Percentiles rank a stretch among this genome's conserved stretches.
These are phyloP conservation scores for Hypomecis punctinalis DNA, from an alignment of 2,888 invertebrate genomes.

Conservation along the genomic window DNA sequence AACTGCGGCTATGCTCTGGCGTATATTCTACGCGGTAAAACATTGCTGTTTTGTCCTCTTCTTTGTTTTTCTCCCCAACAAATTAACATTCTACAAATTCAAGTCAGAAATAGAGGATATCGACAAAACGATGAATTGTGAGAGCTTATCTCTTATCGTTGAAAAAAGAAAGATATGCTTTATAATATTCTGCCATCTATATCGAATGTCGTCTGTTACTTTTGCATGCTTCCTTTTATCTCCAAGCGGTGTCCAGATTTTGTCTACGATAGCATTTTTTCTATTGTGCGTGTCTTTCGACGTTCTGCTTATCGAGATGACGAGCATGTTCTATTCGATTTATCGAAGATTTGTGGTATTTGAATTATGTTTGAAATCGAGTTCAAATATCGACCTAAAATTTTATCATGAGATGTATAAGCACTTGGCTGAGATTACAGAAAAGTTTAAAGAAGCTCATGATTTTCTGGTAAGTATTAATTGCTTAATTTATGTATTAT, in stretches of 20 bases:
- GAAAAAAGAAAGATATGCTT: background rate
- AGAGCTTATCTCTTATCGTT: background rate
- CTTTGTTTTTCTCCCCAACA: background rate
- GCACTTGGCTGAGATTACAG: background rate
- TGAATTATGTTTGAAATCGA: background rate
- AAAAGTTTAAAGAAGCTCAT: background rate
- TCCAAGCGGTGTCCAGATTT: too few species aligned
- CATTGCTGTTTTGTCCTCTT: background rate
- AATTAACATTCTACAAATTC: background rate
- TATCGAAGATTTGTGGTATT: background rate
- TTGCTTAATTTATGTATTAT: too few species aligned
- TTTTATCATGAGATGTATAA: background rate
- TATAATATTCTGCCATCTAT: background rate
- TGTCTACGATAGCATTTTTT: background rate
- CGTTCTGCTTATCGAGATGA: background rate
- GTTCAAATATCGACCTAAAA: background rate
- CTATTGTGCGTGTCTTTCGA: background rate
- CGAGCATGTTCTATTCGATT: constrained; percentile 3
- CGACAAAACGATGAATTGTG: background rate
- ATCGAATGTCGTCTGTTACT: background rate
- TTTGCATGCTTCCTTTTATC: background rate
- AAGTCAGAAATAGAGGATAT: constrained; percentile 2
- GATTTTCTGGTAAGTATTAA: constrained; percentile 3
- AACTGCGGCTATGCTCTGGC: too few species aligned
- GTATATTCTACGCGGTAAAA: background rate